Evolutionary conservation across 1,140 invertebrate species (phyloP).

Genomic region (Trichomalopsis sarcophagae): DNA sequence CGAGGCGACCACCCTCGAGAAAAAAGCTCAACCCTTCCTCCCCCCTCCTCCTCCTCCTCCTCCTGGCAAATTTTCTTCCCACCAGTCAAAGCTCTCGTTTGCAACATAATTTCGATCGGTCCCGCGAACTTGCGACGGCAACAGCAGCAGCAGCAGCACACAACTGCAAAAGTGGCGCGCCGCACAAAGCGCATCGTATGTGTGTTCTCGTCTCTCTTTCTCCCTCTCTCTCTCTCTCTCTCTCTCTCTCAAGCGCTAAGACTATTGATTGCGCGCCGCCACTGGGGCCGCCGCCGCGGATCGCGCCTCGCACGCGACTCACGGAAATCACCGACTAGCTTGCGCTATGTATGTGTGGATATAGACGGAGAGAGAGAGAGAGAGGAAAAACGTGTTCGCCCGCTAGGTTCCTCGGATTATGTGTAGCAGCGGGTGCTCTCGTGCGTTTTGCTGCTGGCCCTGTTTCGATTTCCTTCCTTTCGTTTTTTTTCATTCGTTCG

Average conservation of each 20-base stretch:
- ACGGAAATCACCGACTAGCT: conserved; percentile 26
- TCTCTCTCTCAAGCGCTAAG: conserved; percentile 3
- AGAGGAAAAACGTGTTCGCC: conserved; percentile 10
- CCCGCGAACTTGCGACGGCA: not conserved
- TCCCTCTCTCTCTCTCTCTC: not conserved
- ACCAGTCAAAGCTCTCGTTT: not conserved
- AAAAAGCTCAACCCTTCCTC: too few species aligned
- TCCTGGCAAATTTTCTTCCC: not conserved
- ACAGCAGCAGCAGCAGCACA: not conserved
- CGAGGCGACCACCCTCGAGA: too few species aligned
- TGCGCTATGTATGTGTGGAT: too few species aligned
- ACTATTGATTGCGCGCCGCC: conserved; percentile 39
- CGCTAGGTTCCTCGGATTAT: conserved; percentile 13
- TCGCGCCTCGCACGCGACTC: conserved; percentile 47
- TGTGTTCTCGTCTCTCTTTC: not conserved
- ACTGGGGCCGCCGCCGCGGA: conserved; percentile 34
- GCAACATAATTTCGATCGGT: conserved; percentile 21
- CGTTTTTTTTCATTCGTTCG: not conserved
- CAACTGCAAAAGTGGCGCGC: not conserved
- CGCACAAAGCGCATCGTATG: not conserved
- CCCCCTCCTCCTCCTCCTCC: too few species aligned
- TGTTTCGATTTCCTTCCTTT: not conserved
- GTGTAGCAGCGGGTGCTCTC: not conserved
- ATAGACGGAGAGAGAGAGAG: not conserved
- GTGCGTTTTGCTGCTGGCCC: not conserved